Evolutionary conservation across 2,113 vertebrate genomes (phyloP).

Genomic region (Herpailurus yagouaroundi): DNA sequence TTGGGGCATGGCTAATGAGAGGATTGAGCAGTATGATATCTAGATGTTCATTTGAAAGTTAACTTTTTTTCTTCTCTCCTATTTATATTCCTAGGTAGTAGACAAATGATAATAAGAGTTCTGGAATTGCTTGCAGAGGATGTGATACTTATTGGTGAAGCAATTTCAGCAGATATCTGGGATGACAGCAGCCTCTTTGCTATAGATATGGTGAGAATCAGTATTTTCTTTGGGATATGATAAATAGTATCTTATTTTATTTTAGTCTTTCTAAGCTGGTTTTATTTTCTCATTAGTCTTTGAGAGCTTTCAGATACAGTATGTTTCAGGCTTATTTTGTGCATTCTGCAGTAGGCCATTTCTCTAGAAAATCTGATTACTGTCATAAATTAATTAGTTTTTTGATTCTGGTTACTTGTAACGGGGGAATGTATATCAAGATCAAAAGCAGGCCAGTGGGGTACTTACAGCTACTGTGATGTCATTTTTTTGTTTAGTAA

Average conservation of each 20-base stretch:
- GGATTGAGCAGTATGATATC: not conserved
- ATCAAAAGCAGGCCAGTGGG: not conserved
- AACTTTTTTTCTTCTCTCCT: not conserved
- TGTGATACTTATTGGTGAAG: conserved; percentile 88
- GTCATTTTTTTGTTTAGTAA: not conserved
- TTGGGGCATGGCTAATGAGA: not conserved
- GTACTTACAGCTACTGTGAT: not conserved
- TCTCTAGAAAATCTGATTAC: not conserved
- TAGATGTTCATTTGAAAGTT: not conserved
- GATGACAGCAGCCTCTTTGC: conserved; percentile 94
- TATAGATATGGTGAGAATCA: conserved; percentile 91
- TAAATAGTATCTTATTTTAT: not conserved
- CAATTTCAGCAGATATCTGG: conserved; percentile 93
- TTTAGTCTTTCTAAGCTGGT: not conserved
- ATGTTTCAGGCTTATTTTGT: not conserved
- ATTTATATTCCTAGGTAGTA: conserved; percentile 85
- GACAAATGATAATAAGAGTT: conserved; percentile 87
- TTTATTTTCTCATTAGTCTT: not conserved
- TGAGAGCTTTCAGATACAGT: not conserved
- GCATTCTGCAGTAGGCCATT: not conserved
- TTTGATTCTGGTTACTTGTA: not conserved
- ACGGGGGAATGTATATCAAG: not conserved
- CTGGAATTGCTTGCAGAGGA: conserved; percentile 92
- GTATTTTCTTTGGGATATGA: conserved; percentile 34
- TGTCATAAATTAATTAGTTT: not conserved